phyloP scores from a whole-genome alignment of 2,113 vertebrate species.

The Onychostoma macrolepis region DNA sequence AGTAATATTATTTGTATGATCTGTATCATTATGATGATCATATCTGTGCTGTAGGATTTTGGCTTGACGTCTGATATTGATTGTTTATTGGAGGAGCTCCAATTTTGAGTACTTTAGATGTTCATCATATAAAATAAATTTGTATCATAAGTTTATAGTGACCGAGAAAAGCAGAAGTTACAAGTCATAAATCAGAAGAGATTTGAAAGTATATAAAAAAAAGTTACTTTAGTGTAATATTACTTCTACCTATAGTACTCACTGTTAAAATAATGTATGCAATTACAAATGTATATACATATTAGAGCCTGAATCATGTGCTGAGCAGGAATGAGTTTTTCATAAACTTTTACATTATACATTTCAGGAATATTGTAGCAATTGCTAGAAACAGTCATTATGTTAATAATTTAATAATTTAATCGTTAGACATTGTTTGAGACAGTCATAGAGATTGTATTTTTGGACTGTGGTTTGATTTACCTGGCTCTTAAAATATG shows the following conservation, averaged over 20 bases:
- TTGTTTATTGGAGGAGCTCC: background rate
- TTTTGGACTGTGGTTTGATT: background rate
- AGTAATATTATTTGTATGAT: background rate
- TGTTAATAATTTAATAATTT: background rate
- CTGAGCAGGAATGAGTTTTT: background rate
- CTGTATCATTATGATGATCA: background rate
- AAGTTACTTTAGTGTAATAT: conserved; percentile 1
- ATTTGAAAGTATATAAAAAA: background rate
- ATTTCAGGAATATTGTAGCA: background rate
- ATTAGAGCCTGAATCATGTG: background rate
- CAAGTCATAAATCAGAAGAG: background rate
- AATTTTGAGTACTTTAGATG: background rate
- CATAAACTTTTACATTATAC: background rate
- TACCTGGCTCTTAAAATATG: conserved; percentile 33
- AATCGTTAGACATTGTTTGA: background rate
- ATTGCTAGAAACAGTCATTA: background rate
- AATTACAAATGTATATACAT: background rate
- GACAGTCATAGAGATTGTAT: background rate
- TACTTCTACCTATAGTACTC: background rate
- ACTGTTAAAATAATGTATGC: background rate
- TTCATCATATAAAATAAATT: background rate
- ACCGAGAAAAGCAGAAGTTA: background rate
- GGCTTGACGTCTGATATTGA: background rate
- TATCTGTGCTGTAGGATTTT: background rate
- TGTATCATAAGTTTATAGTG: background rate